Conservation (phyloP, 2,888 invertebrate genomes). For the Brachyptera putata region DNA sequence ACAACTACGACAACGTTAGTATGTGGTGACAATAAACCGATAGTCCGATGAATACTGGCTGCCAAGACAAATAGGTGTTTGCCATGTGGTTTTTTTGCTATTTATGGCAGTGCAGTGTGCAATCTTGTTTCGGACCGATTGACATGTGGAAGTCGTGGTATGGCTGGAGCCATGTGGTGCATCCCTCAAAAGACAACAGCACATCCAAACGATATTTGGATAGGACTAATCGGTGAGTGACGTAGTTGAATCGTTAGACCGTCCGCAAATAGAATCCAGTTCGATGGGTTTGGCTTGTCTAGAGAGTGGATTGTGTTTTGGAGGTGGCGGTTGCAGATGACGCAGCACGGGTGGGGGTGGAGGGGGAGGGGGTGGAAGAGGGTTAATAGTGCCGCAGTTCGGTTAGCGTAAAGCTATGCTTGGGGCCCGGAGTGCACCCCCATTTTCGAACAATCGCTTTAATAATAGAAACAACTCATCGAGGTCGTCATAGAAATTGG, state of each 20-base stretch:
- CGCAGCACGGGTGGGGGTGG: not conserved
- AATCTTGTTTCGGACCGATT: conserved; percentile 29
- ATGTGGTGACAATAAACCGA: too few species aligned
- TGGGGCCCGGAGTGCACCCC: too few species aligned
- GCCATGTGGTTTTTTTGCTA: conserved; percentile 33
- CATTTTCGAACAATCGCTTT: too few species aligned
- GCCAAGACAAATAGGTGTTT: not conserved
- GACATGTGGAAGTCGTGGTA: conserved; percentile 32
- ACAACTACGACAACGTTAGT: too few species aligned
- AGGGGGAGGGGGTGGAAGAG: not conserved
- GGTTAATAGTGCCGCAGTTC: not conserved
- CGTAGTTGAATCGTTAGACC: not conserved
- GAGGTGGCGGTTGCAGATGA: not conserved
- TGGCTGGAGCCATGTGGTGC: conserved; percentile 31
- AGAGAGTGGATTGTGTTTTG: too few species aligned
- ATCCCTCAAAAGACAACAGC: conserved; percentile 24
- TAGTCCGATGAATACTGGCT: too few species aligned
- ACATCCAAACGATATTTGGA: conserved; percentile 4
- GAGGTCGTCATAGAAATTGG: too few species aligned
- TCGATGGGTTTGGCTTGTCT: not conserved
- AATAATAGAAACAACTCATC: not conserved
- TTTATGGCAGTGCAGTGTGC: conserved; percentile 27
- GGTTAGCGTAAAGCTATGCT: not conserved
- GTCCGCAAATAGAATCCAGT: not conserved
- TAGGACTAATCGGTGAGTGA: not conserved